Evolutionary conservation across 2,888 invertebrate species (phyloP), one percentile per base, ranked within the genome.

Genomic region (Pyrrhosoma nymphula): DNA sequence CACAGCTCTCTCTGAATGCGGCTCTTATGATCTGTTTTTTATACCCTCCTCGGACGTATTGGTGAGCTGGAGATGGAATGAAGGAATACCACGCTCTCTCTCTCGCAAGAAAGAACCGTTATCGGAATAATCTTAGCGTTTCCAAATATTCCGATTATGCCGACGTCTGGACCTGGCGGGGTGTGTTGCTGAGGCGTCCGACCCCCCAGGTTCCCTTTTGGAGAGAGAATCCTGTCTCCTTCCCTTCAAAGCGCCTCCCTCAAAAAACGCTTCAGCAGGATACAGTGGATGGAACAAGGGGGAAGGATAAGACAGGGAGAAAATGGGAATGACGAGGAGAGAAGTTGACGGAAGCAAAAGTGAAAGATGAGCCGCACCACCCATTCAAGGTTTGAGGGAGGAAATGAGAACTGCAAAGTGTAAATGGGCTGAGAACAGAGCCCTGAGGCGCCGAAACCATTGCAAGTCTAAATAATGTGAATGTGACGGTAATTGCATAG

Each of bases 131-230:
- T 93, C 75, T 69, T 69, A 39, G 47, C 47, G 47, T 75, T 93
- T 75, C n/a, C n/a, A 93, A 93, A n/a, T 47, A 93, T 93, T 63
- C 93, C 39, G 90, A 23, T 93, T 39, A 63, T 93, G 47, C 93
- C 35, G 55, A 75, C 69, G 82, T 26, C 63, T 93, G 75, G 63
- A 82, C 60, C 39, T 55, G 75, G 63, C n/a, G 16, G 14, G 56
- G 30, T 20, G 82, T 18, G 47, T 47, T 23, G 39, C 23, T 20
- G 23, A 69, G 16, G 75, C n/a, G 16, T 26, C 55, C n/a, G 55
- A 10, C 56, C n/a, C 55, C 89, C 55, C 55, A 23, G n/a, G 47
- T 91, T 47, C 47, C 69, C 69, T 47, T 55, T 26, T 26, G 47
- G 55, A n/a, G 26, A 35, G 35, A 18, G 82, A 30, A 82, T 35